Conservation (phyloP, 1,140 invertebrate genomes). For the Danaus plexippus region DNA sequence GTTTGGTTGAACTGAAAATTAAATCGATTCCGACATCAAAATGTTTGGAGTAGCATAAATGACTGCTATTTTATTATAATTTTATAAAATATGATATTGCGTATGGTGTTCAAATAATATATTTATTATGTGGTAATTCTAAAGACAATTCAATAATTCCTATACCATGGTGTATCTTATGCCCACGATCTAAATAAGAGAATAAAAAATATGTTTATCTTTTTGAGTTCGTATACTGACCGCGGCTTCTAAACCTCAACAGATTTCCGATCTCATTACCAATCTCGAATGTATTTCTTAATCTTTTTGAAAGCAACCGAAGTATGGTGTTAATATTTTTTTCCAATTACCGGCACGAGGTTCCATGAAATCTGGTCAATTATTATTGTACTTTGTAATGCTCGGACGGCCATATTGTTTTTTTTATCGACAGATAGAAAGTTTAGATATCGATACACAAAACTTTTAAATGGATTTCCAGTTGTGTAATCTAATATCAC, state of each 20-base stretch:
- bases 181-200: too few relatives aligned
- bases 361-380: slow-evolving; percentile 29
- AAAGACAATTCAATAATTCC: too few relatives aligned
- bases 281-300: slow-evolving; percentile 6
- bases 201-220: too few relatives aligned
- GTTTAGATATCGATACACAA: slow-evolving; percentile 10
- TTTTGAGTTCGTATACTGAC: too few relatives aligned
- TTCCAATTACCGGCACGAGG: slow-evolving; percentile 30
- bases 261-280: not conserved
- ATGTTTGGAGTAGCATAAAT: not conserved
- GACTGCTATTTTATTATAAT: too few relatives aligned
- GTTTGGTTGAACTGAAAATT: slow-evolving; percentile 14
- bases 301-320: slow-evolving; percentile 13
- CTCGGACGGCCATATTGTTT: slow-evolving; percentile 25
- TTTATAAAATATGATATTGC: too few relatives aligned
- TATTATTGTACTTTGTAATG: slow-evolving; percentile 27
- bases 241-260: too few relatives aligned
- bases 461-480: too few relatives aligned
- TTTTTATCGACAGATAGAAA: slow-evolving; percentile 22
- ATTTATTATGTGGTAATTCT: too few relatives aligned
- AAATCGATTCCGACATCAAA: slow-evolving; percentile 4
- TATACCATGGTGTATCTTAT: too few relatives aligned
- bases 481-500: too few relatives aligned
- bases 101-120: too few relatives aligned
- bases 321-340: slow-evolving; percentile 21